These are phyloP conservation scores for Ceratothoa steindachneri DNA, from an alignment of 2,888 invertebrate genomes.

Conservation along the genomic window DNA sequence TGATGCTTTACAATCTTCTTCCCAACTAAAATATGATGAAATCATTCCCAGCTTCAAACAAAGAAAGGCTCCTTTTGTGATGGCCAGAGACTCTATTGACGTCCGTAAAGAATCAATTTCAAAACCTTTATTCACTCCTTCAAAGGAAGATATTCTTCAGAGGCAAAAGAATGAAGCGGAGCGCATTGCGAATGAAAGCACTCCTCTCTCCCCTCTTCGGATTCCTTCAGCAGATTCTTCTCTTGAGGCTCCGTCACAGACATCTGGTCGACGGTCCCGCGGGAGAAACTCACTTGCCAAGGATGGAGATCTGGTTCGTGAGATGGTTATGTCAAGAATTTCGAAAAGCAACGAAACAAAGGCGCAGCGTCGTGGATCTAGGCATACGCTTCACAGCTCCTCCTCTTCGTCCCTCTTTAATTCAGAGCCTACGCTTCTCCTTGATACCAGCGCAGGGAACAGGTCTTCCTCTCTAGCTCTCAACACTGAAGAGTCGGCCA, in stretches of 20 bases:
- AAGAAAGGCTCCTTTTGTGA: conserved; percentile 34
- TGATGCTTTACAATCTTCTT: background rate
- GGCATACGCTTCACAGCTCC: conserved; percentile 9
- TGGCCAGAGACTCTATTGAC: conserved; percentile 39
- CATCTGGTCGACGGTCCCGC: background rate
- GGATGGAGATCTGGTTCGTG: conserved; percentile 40
- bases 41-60: conserved; percentile 43
- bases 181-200: background rate
- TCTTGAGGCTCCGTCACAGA: background rate
- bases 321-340: conserved; percentile 41
- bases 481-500: background rate
- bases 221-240: background rate
- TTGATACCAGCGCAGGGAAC: conserved; percentile 1
- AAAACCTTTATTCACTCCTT: conserved; percentile 18
- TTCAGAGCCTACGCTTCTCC: conserved; percentile 2
- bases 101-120: conserved; percentile 26
- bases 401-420: background rate
- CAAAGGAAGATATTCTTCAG: conserved; percentile 23
- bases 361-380: conserved; percentile 31
- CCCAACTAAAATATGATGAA: conserved; percentile 34
- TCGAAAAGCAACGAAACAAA: conserved; percentile 31
- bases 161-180: conserved; percentile 20
- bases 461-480: background rate
- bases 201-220: background rate
- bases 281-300: conserved; percentile 21